Base-by-base conservation (phyloP, 2,113 vertebrate genomes). In the Thunnus thynnus region DNA sequence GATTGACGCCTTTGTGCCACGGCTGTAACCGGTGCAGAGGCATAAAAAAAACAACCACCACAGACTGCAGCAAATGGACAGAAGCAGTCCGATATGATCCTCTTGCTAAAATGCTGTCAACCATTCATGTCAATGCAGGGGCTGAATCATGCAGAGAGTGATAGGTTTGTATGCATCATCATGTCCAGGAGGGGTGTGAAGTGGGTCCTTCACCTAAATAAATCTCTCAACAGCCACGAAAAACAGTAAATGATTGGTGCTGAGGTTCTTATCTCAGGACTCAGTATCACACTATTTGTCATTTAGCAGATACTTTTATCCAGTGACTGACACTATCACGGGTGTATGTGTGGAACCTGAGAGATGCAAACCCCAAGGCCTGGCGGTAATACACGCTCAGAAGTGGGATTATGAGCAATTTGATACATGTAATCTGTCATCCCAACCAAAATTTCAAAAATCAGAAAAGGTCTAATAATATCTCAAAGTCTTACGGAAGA, bases 111-210 rank as follows among this genome's bases (percentile, higher is more conserved):
- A 72, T 5, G 22, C 46, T 25, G 52, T 32, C 27, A 8, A 55
- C 3, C 61, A 7, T 66, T 48, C 14, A 20, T 22, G 65, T 30
- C 60, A 72, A 54, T 54, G 22, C 51, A 3, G 61, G 55, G 70
- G 32, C 67, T 80, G 84, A 78, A 79, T 85, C 82, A 72, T 22
- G 72, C 25, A 70, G 78, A 72, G 18, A 78, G 80, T 65, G 67
- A 80, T 56, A 61, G 68, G 82, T 62, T 36, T 54, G 32, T 65
- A 46, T 72, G 86, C 16, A 69, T 84, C 86, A 84, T 46, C 65
- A 0, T 22, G 80, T 71, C 60, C 75, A 17, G 55, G 68, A 82
- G 12, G 46, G 46, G 27, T 32, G 72, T 27, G 75, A 78, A 82
- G 78, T 48, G 72, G 72, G 36, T 20, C 79, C 68, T 61, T 66